Conservation (phyloP, 2,113 vertebrate species). For the Pelecanoides urinatrix region DNA sequence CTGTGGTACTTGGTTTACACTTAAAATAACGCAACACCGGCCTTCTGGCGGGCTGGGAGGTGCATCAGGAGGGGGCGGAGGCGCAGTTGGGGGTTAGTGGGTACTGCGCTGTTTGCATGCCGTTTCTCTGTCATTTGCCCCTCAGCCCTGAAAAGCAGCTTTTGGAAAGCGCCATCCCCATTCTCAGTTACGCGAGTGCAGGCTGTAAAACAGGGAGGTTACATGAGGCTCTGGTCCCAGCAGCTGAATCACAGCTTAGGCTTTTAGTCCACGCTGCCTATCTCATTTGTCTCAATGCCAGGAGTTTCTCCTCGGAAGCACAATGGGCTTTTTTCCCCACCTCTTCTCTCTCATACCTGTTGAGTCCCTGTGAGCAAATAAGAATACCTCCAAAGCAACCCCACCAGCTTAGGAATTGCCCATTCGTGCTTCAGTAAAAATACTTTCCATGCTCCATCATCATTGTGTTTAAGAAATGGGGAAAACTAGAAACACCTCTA, state of each 20-base stretch:
- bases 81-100: neutral
- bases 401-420: neutral
- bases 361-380: neutral
- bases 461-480: neutral
- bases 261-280: neutral
- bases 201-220: neutral
- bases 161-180: neutral
- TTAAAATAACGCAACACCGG: neutral
- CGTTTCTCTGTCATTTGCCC: neutral
- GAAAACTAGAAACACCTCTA: neutral
- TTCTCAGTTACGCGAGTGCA: accelerated
- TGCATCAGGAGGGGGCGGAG: neutral
- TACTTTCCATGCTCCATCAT: neutral
- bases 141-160: neutral
- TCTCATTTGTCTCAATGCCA: neutral
- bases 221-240: neutral
- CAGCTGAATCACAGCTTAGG: neutral
- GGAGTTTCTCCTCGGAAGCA: neutral
- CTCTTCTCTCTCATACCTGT: neutral
- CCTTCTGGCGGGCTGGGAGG: neutral
- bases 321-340: neutral
- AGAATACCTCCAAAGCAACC: neutral
- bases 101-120: neutral
- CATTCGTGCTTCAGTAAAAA: neutral
- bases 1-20: neutral